A percentile compares a stretch with the other conserved stretches of the same genome.
Conservation (phyloP, 2,113 vertebrate genomes). For the Delphinus delphis region DNA sequence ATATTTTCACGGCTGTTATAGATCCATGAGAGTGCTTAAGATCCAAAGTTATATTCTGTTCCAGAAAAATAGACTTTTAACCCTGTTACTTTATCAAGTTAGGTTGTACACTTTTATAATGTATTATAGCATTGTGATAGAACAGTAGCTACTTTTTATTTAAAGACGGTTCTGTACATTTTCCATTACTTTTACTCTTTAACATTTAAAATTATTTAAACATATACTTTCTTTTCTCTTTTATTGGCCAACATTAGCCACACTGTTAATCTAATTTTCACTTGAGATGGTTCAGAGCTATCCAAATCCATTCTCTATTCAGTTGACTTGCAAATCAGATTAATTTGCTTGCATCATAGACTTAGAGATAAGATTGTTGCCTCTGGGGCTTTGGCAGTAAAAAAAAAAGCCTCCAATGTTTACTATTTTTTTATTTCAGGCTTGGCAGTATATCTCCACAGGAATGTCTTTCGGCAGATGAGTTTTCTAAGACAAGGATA, state of each 20-base stretch:
- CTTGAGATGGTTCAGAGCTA: slow-evolving; percentile 60
- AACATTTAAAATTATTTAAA: slow-evolving; percentile 59
- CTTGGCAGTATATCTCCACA: slow-evolving; percentile 55
- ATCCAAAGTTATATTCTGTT: slow-evolving; percentile 41
- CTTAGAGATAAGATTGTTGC: slow-evolving; percentile 65
- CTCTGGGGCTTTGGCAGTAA: slow-evolving; percentile 49
- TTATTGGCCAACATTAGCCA: slow-evolving; percentile 20
- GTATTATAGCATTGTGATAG: not conserved
- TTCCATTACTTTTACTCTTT: slow-evolving; percentile 37
- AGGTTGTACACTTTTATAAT: slow-evolving; percentile 12
- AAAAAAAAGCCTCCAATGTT: slow-evolving; percentile 59
- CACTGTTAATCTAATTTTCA: slow-evolving; percentile 54
- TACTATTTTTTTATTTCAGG: slow-evolving; percentile 54
- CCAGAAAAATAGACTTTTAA: slow-evolving; percentile 35
- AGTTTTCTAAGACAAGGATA: slow-evolving; percentile 41
- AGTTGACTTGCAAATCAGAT: slow-evolving; percentile 71
- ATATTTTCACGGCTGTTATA: slow-evolving; percentile 48
- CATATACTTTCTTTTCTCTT: slow-evolving; percentile 31
- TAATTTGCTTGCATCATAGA: slow-evolving; percentile 58
- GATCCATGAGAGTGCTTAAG: not conserved
- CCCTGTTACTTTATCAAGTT: slow-evolving; percentile 4
- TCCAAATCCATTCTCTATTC: slow-evolving; percentile 39
- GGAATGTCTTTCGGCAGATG: slow-evolving; percentile 48
- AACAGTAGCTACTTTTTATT: slow-evolving; percentile 22
- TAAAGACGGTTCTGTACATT: not conserved